Conservation (phyloP, 2,888 invertebrate genomes). For the Drosophila yooni region DNA sequence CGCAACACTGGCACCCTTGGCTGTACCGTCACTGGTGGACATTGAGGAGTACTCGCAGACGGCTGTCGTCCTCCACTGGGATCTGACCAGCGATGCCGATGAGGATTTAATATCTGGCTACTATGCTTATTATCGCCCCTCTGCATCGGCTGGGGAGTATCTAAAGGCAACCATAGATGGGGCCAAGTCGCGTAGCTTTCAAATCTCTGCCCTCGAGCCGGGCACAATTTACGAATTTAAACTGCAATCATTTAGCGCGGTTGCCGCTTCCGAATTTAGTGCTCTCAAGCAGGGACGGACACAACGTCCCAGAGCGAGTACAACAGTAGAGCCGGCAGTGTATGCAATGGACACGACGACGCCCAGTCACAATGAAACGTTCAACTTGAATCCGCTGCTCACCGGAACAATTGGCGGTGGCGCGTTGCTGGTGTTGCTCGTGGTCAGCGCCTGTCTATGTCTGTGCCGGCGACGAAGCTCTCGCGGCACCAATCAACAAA, state of each 20-base stretch:
- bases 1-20: conserved; percentile 84
- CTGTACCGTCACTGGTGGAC: conserved; percentile 88
- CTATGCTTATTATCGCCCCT: conserved; percentile 95
- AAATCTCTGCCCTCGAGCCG: conserved; percentile 91
- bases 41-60: conserved; percentile 89
- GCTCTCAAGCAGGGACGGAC: conserved; percentile 90
- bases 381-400: conserved; percentile 81
- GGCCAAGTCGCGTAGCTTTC: conserved; percentile 88
- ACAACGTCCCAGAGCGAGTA: conserved; percentile 78
- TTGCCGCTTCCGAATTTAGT: conserved; percentile 94
- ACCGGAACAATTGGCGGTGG: conserved; percentile 84
- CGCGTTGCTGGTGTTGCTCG: conserved; percentile 76
- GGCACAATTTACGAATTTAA: conserved; percentile 96
- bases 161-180: conserved; percentile 92
- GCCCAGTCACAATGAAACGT: conserved; percentile 79
- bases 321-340: conserved; percentile 73
- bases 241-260: conserved; percentile 94
- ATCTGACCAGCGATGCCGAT: conserved; percentile 82
- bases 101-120: conserved; percentile 89
- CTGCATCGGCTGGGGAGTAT: conserved; percentile 93
- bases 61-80: conserved; percentile 91
- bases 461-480: conserved; percentile 82
- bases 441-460: conserved; percentile 82
- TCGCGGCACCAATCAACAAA: conserved; percentile 29
- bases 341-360: conserved; percentile 77